Evolutionary conservation across 2,888 invertebrate genomes (phyloP).

Genomic region (Dascillus cervinus): DNA sequence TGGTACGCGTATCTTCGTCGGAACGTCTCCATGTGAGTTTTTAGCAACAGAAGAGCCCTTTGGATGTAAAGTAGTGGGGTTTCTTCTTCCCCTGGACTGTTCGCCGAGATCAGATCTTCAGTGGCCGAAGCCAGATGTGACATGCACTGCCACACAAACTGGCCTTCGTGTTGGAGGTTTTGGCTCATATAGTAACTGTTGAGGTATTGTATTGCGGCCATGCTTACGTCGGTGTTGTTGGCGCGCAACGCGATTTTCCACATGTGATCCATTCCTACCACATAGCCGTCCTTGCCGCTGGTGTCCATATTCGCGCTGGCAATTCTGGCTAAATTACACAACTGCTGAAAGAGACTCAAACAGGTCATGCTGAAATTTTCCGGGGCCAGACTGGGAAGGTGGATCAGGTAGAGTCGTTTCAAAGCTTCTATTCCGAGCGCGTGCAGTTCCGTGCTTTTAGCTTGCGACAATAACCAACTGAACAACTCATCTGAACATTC

Average conservation of each 20-base stretch:
- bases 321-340: slow-evolving; percentile 79
- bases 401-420: slow-evolving; percentile 79
- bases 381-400: slow-evolving; percentile 80
- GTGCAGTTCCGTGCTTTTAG: slow-evolving; percentile 86
- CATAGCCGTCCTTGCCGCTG: slow-evolving; percentile 45
- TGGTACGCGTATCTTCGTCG: slow-evolving; percentile 82
- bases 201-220: slow-evolving; percentile 90
- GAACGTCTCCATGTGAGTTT: slow-evolving; percentile 91
- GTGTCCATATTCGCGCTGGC: slow-evolving; percentile 62
- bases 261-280: slow-evolving; percentile 84
- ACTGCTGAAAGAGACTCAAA: slow-evolving; percentile 81
- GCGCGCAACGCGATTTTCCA: slow-evolving; percentile 92
- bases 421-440: slow-evolving; percentile 82
- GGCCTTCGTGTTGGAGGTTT: slow-evolving; percentile 82
- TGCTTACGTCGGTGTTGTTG: slow-evolving; percentile 86
- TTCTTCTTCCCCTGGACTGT: slow-evolving; percentile 53
- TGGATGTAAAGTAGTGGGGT: slow-evolving; percentile 83
- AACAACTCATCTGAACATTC: slow-evolving; percentile 89
- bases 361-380: slow-evolving; percentile 90
- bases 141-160: slow-evolving; percentile 92
- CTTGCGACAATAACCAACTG: slow-evolving; percentile 88
- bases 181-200: slow-evolving; percentile 93
- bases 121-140: slow-evolving; percentile 80
- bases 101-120: slow-evolving; percentile 52
- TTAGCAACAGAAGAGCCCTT: slow-evolving; percentile 75